Conservation (phyloP, 2,113 vertebrate species). For the Cromileptes altivelis region DNA sequence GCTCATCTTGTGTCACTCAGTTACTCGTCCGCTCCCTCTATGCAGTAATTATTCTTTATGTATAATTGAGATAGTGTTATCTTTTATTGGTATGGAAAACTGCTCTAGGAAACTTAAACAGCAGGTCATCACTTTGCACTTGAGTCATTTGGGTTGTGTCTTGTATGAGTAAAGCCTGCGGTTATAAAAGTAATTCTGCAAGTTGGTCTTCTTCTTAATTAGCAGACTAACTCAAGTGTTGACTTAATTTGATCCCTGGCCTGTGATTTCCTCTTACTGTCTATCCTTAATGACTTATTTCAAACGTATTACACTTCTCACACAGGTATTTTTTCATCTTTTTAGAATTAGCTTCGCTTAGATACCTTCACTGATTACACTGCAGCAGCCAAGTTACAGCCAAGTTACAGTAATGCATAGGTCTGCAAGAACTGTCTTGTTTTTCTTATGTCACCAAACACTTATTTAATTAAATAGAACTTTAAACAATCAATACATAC, state of each 20-base stretch:
- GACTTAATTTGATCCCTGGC: not conserved
- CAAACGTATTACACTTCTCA: not conserved
- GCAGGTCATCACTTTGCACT: not conserved
- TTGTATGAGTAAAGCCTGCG: not conserved
- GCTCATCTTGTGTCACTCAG: not conserved
- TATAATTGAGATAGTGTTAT: not conserved
- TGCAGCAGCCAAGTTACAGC: constrained; percentile 3
- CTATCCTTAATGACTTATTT: not conserved
- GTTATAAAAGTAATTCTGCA: not conserved
- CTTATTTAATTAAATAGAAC: not conserved
- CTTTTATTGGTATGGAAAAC: not conserved
- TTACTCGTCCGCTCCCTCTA: not conserved
- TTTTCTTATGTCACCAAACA: not conserved
- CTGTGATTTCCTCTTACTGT: not conserved
- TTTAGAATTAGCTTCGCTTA: not conserved
- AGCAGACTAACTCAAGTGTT: not conserved
- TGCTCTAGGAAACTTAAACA: not conserved
- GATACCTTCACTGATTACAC: not conserved
- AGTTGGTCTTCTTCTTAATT: not conserved
- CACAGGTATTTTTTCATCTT: too few species aligned
- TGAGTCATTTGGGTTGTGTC: constrained; percentile 5
- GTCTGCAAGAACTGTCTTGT: not conserved
- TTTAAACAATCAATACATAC: not conserved
- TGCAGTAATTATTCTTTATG: constrained; percentile 4
- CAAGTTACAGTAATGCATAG: constrained; percentile 1